Percentiles rank a stretch among this genome's conserved stretches.
These are phyloP conservation scores for Imbricaverruca yamaguchii DNA, from an alignment of 2,888 invertebrate species.

Conservation along the genomic window DNA sequence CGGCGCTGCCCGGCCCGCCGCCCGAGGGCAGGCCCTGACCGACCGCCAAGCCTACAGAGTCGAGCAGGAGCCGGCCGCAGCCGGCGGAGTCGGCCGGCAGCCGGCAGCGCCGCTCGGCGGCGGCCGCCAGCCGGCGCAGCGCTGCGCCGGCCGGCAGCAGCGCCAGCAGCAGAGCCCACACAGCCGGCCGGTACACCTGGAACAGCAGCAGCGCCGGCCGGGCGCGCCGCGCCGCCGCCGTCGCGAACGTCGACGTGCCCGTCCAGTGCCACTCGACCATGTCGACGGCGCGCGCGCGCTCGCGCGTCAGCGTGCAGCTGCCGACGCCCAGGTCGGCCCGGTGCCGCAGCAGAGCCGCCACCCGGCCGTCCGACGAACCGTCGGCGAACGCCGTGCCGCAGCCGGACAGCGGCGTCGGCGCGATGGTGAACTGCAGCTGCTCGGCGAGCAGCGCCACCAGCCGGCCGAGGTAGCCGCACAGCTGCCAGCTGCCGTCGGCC, in stretches of 20 bases:
- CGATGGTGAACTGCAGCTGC: neutral
- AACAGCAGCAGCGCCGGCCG: neutral
- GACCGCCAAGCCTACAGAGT: neutral
- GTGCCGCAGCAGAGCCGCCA: neutral
- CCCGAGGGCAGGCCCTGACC: neutral
- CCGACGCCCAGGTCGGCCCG: neutral
- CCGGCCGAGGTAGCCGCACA: constrained; percentile 3
- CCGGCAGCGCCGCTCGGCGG: neutral
- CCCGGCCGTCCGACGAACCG: neutral
- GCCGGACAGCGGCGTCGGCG: too few species aligned
- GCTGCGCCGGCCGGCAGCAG: neutral
- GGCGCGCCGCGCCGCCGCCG: neutral
- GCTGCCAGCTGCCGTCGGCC: neutral
- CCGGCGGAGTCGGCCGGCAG: neutral
- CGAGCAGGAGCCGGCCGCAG: neutral
- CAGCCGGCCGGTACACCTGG: neutral
- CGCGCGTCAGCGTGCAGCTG: neutral
- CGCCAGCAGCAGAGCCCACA: constrained; percentile 11
- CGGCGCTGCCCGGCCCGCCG: neutral
- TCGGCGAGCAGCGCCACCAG: neutral
- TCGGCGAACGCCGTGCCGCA: neutral
- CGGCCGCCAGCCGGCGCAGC: constrained; percentile 2
- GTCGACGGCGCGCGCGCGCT: neutral
- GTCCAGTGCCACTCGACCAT: constrained; percentile 18
- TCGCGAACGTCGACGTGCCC: neutral